Evolutionary conservation across 1,140 invertebrate species (phyloP).

Genomic region (Macrobrachium nipponense): DNA sequence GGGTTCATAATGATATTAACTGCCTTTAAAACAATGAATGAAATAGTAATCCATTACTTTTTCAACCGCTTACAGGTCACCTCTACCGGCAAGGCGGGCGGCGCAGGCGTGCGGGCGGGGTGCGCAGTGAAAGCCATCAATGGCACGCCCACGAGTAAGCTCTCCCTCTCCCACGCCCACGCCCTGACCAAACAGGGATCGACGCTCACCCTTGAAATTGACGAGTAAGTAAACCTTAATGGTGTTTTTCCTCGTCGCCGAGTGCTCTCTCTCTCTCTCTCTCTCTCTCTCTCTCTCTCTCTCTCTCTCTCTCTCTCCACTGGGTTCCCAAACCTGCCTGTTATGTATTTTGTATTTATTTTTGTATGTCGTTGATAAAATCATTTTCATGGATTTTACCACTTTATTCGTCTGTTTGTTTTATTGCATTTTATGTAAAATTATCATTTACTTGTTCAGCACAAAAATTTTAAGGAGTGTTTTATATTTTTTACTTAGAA

Average conservation of each 20-base stretch:
- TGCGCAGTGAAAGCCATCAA: conserved; percentile 85
- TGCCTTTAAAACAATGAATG: too few species aligned
- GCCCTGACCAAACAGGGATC: conserved; percentile 79
- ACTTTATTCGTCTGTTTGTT: too few species aligned
- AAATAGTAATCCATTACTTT: neutral
- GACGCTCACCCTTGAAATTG: conserved; percentile 78
- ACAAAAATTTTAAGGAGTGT: too few species aligned
- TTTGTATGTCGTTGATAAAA: too few species aligned
- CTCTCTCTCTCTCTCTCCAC: too few species aligned
- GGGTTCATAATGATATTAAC: too few species aligned
- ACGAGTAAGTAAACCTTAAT: conserved; percentile 75
- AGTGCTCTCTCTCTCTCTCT: neutral
- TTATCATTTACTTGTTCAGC: too few species aligned
- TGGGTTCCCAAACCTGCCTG: too few species aligned
- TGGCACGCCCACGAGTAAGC: conserved; percentile 76
- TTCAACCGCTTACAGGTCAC: conserved; percentile 77
- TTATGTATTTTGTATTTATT: too few species aligned
- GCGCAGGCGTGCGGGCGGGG: conserved; percentile 81
- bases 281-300: conserved; percentile 28
- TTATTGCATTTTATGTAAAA: too few species aligned
- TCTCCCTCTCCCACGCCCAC: conserved; percentile 82
- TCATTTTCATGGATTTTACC: too few species aligned
- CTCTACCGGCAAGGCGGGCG: conserved; percentile 82
- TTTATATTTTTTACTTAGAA: too few species aligned
- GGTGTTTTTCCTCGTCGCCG: neutral